Evolutionary conservation across 2,797 vertebrate species (phyloP).

Genomic region (Antennarius maculatus): DNA sequence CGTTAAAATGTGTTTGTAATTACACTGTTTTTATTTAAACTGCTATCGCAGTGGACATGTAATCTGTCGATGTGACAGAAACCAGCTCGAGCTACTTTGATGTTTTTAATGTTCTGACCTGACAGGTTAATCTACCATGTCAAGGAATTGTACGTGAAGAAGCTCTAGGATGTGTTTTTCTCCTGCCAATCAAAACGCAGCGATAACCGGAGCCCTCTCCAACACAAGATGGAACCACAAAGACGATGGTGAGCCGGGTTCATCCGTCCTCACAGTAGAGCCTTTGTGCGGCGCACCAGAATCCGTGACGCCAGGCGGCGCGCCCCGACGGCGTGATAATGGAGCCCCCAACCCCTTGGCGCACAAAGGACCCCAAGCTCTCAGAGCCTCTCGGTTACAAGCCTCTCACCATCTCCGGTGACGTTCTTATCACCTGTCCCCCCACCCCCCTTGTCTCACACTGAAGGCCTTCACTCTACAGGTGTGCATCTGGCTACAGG

Average conservation of each 20-base stretch:
- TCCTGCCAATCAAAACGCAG: no score
- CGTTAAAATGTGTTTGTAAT: no score
- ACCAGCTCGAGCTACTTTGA: no score
- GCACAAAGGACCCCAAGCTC: constrained; percentile 61
- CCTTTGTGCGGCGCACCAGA: constrained; percentile 76
- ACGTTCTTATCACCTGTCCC: constrained; percentile 62
- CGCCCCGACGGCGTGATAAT: constrained; percentile 71
- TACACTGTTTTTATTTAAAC: no score
- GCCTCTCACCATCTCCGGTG: constrained; percentile 68
- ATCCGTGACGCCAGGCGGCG: constrained; percentile 72
- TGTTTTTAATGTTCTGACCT: no score
- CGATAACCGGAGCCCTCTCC: no score
- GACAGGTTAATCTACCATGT: no score
- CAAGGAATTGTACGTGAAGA: no score
- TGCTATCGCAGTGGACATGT: no score
- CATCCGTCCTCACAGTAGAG: constrained; percentile 63
- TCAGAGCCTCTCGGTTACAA: constrained; percentile 67
- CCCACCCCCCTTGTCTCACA: constrained; percentile 24
- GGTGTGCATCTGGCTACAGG: constrained; percentile 32
- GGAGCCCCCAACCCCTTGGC: constrained; percentile 46
- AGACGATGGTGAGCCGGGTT: constrained; percentile 28
- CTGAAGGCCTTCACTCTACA: constrained; percentile 44
- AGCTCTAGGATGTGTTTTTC: no score
- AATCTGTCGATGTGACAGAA: no score
- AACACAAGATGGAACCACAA: constrained; percentile 2